phyloP scores from a whole-genome alignment of 2,888 invertebrate genomes.

The Cosmia trapezina region DNA sequence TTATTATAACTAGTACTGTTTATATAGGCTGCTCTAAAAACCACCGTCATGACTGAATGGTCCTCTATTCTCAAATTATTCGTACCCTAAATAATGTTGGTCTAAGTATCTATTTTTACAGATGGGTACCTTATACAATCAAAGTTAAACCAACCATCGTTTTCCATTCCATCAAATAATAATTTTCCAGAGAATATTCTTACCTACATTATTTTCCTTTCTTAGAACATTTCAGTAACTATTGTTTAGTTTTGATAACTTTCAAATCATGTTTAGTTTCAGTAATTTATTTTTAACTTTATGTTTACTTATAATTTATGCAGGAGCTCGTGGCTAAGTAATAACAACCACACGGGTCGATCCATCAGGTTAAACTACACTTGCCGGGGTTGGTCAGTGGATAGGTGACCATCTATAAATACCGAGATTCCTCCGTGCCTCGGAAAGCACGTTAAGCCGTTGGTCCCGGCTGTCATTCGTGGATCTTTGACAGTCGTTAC shows the following conservation, averaged over 20 bases:
- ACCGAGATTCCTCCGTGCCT: too few species aligned
- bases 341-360: too few species aligned
- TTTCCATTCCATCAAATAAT: slow-evolving; percentile 20
- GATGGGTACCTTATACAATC: slow-evolving; percentile 10
- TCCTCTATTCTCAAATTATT: not conserved
- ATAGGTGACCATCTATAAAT: too few species aligned
- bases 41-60: too few species aligned
- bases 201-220: not conserved
- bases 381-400: too few species aligned
- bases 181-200: not conserved
- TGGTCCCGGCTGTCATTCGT: too few species aligned
- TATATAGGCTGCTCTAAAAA: not conserved
- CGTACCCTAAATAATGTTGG: not conserved
- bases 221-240: not conserved
- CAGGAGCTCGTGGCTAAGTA: too few species aligned
- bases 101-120: not conserved
- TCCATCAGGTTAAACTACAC: too few species aligned
- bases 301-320: too few species aligned
- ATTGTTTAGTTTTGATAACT: not conserved
- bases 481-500: too few species aligned
- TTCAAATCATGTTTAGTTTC: not conserved
- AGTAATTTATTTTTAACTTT: not conserved
- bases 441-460: too few species aligned
- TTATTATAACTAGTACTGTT: not conserved
- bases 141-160: slow-evolving; percentile 23